These are phyloP conservation scores for Lasioglossum figueresi DNA, from an alignment of 2,888 invertebrate genomes.

Conservation along the genomic window DNA sequence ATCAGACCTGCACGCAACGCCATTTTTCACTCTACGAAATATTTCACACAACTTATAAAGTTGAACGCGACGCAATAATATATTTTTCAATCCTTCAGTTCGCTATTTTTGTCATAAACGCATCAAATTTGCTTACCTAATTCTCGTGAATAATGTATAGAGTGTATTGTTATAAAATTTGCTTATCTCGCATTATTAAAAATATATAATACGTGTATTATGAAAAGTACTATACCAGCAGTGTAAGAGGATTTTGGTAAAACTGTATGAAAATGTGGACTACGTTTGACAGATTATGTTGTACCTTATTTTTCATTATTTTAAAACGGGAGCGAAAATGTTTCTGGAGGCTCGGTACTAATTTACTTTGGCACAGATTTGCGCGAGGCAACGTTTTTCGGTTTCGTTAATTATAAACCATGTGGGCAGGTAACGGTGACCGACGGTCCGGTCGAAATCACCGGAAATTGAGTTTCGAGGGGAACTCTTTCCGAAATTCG, in stretches of 20 bases:
- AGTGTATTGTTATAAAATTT: not conserved
- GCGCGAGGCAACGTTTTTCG: not conserved
- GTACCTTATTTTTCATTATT: not conserved
- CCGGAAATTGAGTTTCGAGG: constrained; percentile 4
- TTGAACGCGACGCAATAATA: not conserved
- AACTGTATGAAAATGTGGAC: not conserved
- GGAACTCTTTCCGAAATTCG: constrained; percentile 7
- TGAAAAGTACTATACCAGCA: not conserved
- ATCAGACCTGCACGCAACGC: not conserved
- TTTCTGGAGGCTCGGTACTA: not conserved
- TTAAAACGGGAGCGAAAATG: not conserved
- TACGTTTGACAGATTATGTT: not conserved
- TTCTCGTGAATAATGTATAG: no score
- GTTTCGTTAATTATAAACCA: not conserved
- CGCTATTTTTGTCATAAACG: not conserved
- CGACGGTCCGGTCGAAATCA: not conserved
- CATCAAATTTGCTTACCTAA: not conserved
- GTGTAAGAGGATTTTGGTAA: not conserved
- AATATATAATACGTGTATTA: not conserved
- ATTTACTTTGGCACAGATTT: not conserved
- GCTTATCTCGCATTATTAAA: not conserved
- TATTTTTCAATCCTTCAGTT: not conserved
- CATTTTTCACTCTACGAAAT: not conserved
- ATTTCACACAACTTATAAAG: not conserved
- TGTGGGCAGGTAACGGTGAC: not conserved